Base-by-base conservation (phyloP, 2,113 vertebrate species). In the Corapipo altera region DNA sequence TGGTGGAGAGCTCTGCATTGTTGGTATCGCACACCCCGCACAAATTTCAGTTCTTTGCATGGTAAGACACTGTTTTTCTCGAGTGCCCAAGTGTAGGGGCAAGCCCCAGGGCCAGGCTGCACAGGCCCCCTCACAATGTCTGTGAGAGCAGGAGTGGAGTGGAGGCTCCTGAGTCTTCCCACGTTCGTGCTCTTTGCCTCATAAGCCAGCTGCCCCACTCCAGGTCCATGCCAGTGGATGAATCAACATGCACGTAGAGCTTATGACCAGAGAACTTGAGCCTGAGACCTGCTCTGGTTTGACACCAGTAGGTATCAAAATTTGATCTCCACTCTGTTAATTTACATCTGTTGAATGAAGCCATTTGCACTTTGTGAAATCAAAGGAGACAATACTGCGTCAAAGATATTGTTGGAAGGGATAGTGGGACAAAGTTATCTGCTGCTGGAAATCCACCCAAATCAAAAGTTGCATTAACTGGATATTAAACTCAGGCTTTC, bases 171-270 rank as follows among this genome's bases (percentile, higher is more conserved):
- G 14, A 27, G 20, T 12, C 46, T 52, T 66, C 44, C 61, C 2
- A 0, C 2, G 12, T 14, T 35, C 27, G 10, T 67, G 17, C 11
- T 49, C 0, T 19, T 15, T 54, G 49, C 11, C 26, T 67, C 35
- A 6, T 18, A 9, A 58, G 6, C 7, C 37, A 27, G 8, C 37
- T 58, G 57, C 18, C 14, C 6, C 15, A 33, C 32, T 51, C 28
- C 58, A 43, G 30, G 15, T n/a, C 58, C 33, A 3, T 58, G 27
- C 21, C 58, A 72, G 22, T 6, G 48, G 14, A 17, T 6, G 35
- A 71, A 30, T 13, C 39, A 46, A 46, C 15, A 26, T 16, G 12
- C 39, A 67, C 15, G 15, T 3, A 8, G 11, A 9, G 9, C 24
- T 75, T 18, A 21, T 32, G 44, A 35, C 10, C 30, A 30, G 35